Evolutionary conservation across 2,888 invertebrate species (phyloP), one percentile per base, ranked within the genome.

Genomic region (Sturmia bella): DNA sequence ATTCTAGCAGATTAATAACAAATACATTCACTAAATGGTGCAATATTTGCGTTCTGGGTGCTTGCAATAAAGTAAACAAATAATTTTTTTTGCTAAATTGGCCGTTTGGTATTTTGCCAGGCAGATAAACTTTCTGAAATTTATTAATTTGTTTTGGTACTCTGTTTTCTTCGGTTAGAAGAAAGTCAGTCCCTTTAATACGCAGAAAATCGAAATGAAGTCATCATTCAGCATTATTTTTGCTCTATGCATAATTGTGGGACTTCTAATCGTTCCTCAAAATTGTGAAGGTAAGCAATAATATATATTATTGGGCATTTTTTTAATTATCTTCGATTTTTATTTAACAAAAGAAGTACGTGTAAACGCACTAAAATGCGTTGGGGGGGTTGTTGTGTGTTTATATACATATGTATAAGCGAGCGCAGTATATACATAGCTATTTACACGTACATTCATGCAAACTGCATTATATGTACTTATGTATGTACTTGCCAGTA

Each of bases 171-270:
- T 39, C 48, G 57, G 41, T 21, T 70, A 63, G 41, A 70, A 72
- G 50, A 21, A 76, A 63, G 27, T 41, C 45, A 61, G 63, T 70
- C 11, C 41, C 13, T 45, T 70, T 32, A 56, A 32, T 70, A 69
- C 54, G 24, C 48, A 57, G 57, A 24, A 54, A 61, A 56, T 59
- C 77, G 61, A 82, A 85, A 89, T 89, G 89, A 87, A 88, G 85
- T 87, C 86, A 82, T 76, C 75, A 69, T 73, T 85, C 50, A 86
- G 85, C 76, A 84, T 85, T 86, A 80, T 88, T 84, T 80, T 88
- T 48, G 69, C 37, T 69, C 68, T 88, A 74, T 88, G 84, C 84
- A 83, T 89, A 66, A 85, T 89, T 50, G 86, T 87, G 24, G 89
- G 86, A 68, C 84, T 89, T 59, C 85, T 89, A 81, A 84, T 82